A percentile compares a stretch with the other conserved stretches of the same genome.
Evolutionary conservation across 2,113 vertebrate species (phyloP).

Genomic region (Phalacrocorax carbo): DNA sequence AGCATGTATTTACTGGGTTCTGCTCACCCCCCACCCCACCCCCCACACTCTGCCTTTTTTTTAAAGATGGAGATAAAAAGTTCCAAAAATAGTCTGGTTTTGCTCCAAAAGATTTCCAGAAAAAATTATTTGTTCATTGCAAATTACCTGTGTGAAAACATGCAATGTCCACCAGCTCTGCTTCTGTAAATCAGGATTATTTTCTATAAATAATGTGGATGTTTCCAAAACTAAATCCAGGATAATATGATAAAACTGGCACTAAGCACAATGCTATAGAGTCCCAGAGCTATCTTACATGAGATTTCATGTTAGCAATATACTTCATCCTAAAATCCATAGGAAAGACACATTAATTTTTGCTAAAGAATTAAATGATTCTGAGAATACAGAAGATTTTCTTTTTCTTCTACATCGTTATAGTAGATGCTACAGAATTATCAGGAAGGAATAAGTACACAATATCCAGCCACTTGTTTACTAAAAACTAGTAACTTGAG

Average conservation of each 20-base stretch:
- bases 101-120: not conserved
- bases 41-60: fast-evolving
- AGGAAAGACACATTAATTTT: not conserved
- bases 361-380: not conserved
- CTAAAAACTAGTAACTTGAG: not conserved
- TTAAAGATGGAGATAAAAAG: not conserved
- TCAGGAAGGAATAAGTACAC: not conserved
- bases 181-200: not conserved
- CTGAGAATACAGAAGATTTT: not conserved
- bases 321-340: not conserved
- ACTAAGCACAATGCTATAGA: not conserved
- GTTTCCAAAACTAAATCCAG: not conserved
- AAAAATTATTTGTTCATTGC: not conserved
- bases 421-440: not conserved
- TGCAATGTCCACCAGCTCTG: not conserved
- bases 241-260: not conserved
- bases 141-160: not conserved
- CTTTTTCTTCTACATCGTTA: not conserved
- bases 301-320: not conserved
- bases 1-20: not conserved
- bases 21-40: not conserved
- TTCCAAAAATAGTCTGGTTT: not conserved
- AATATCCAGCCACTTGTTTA: not conserved
- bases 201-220: not conserved
- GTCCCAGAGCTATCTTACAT: not conserved